phyloP scores from a whole-genome alignment of 1,140 invertebrate genomes.

The Oncopodura yosiiana region DNA sequence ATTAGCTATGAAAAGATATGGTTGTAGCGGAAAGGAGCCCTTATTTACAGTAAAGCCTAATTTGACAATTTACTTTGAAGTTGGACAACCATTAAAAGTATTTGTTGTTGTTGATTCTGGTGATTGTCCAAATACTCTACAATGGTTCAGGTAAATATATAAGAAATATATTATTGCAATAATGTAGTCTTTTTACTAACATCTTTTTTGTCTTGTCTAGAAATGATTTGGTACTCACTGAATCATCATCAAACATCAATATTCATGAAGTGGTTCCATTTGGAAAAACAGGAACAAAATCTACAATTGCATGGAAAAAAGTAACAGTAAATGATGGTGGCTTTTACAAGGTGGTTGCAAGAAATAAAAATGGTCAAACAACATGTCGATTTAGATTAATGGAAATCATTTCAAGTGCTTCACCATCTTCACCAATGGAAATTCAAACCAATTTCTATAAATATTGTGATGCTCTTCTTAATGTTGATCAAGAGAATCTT shows the following conservation, averaged over 20 bases:
- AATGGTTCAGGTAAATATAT: conserved; percentile 73
- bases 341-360: conserved; percentile 88
- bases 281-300: too few species aligned
- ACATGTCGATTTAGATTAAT: conserved; percentile 44
- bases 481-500: neutral
- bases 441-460: neutral
- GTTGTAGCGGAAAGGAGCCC: conserved; percentile 49
- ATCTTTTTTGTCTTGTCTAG: conserved; percentile 36
- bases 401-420: neutral
- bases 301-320: too few species aligned
- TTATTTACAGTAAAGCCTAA: conserved; percentile 76
- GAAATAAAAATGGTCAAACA: conserved; percentile 58
- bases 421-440: neutral
- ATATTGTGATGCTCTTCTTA: conserved; percentile 26
- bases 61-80: conserved; percentile 36
- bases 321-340: conserved; percentile 71
- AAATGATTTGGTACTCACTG: conserved; percentile 73
- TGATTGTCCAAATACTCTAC: conserved; percentile 76
- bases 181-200: neutral
- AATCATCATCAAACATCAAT: conserved; percentile 40
- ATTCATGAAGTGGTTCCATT: too few species aligned
- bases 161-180: neutral
- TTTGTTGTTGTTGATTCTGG: conserved; percentile 59
- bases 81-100: conserved; percentile 41
- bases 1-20: conserved; percentile 65